phyloP scores from a whole-genome alignment of 2,797 vertebrate species.

The Antrozous pallidus region DNA sequence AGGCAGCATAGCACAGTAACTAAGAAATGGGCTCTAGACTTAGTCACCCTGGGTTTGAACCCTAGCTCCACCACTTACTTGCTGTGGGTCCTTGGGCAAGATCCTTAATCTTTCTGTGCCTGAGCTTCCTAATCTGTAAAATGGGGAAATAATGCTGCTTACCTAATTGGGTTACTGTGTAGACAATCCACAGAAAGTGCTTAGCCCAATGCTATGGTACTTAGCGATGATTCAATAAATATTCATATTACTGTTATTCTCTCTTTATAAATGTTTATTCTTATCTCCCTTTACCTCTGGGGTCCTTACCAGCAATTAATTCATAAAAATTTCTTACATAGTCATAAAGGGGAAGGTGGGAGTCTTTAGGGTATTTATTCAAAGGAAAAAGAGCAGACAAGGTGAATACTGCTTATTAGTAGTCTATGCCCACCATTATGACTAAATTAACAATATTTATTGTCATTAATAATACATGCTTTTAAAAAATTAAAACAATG shows the following conservation, averaged over 20 bases:
- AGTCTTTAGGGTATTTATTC: not conserved
- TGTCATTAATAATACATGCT: constrained; percentile 29
- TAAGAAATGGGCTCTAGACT: not conserved
- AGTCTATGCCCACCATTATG: constrained; percentile 14
- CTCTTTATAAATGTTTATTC: not conserved
- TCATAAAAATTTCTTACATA: not conserved
- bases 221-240: not conserved
- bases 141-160: constrained; percentile 20
- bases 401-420: not conserved
- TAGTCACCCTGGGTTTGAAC: not conserved
- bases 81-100: constrained; percentile 8
- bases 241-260: not conserved
- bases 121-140: constrained; percentile 46
- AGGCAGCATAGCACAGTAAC: not conserved
- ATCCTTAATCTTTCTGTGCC: constrained; percentile 41
- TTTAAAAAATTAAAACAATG: not conserved
- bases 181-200: not conserved
- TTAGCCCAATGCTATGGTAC: not conserved
- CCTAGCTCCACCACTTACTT: constrained; percentile 37
- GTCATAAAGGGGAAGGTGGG: not conserved
- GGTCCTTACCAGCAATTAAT: not conserved
- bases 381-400: not conserved
- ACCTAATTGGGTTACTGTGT: not conserved
- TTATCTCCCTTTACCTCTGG: not conserved
- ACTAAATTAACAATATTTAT: constrained; percentile 17